Evolutionary conservation across 2,888 invertebrate genomes (phyloP), one percentile per base, ranked within the genome.

Genomic region (Dusona sp.): DNA sequence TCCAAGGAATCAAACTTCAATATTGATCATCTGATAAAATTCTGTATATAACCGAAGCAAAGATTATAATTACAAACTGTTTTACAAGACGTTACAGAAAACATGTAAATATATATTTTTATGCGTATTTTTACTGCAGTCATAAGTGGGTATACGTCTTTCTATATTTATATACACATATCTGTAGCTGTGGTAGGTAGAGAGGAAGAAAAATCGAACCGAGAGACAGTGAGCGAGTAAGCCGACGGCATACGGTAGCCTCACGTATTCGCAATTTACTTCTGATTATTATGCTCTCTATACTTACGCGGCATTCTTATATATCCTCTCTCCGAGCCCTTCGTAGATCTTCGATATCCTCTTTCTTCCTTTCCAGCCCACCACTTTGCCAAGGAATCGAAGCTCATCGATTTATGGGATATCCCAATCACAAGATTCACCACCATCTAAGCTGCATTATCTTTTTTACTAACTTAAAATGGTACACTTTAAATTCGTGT

Each of bases 211-310:
- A 22, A 42, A 42, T 36, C 42, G 16, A 74, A 33, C 22, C 22
- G 19, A 65, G 51, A 51, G n/a, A 79, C 67, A 61, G 48, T 25
- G 78, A 80, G 42, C 38, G 77, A 64, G 74, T 83, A 79, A 84
- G 87, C 86, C 88, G 90, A 90, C 92, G 90, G 90, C 91, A 93
- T 92, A 93, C 94, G 93, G 94, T 94, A 94, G 94, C 94, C 91
- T 94, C 94, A 94, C 94, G 94, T 94, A 92, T 91, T 90, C 89
- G 93, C 93, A 94, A 94, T 94, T 94, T 94, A 91, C 93, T 93
- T 93, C 92, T 93, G 93, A 94, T 94, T 93, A 93, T 93, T 93
- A 91, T 91, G 91, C 92, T 92, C 91, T 91, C 92, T 92, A 93
- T 93, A 92, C 91, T 92, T 92, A 92, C 90, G 92, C 91, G 92